Percentiles rank a stretch among this genome's conserved stretches.
Conservation (phyloP, 2,888 invertebrate genomes). For the Xylota segnis region DNA sequence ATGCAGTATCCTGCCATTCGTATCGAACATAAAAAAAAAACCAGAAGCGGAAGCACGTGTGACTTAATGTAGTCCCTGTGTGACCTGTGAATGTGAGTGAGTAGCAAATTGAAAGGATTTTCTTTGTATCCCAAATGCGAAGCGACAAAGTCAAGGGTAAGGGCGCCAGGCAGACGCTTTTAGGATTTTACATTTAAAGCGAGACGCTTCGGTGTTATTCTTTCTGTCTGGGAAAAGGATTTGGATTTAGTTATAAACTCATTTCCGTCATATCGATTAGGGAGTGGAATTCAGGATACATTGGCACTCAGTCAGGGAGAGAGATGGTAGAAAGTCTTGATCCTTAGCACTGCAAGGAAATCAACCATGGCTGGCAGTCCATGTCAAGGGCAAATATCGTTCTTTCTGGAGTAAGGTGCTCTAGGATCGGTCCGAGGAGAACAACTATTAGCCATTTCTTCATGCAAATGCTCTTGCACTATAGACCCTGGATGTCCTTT, state of each 20-base stretch:
- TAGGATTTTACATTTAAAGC: background rate
- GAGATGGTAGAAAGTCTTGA: too few species aligned
- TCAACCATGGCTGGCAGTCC: too few species aligned
- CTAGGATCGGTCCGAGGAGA: too few species aligned
- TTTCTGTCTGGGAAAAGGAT: slow-evolving; percentile 3
- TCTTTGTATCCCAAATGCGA: background rate
- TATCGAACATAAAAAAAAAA: slow-evolving; percentile 14
- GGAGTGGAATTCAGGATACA: too few species aligned
- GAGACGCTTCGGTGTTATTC: background rate
- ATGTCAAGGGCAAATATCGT: too few species aligned
- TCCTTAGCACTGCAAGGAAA: too few species aligned
- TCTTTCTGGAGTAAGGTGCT: too few species aligned
- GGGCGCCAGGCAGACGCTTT: background rate
- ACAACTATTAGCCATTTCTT: too few species aligned
- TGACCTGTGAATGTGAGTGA: slow-evolving; percentile 31
- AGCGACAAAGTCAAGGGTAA: slow-evolving; percentile 31
- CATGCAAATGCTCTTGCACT: too few species aligned
- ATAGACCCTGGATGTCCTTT: too few species aligned
- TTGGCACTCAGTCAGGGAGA: too few species aligned
- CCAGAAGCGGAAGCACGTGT: slow-evolving; percentile 50
- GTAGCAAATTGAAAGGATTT: slow-evolving; percentile 63
- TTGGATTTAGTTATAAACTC: background rate
- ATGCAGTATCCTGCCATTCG: slow-evolving; percentile 14
- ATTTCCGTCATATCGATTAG: background rate
- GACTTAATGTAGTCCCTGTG: slow-evolving; percentile 51